A percentile compares a stretch with the other conserved stretches of the same genome.
phyloP scores from a whole-genome alignment of 2,113 vertebrate species.

The Chloroceryle aenea region DNA sequence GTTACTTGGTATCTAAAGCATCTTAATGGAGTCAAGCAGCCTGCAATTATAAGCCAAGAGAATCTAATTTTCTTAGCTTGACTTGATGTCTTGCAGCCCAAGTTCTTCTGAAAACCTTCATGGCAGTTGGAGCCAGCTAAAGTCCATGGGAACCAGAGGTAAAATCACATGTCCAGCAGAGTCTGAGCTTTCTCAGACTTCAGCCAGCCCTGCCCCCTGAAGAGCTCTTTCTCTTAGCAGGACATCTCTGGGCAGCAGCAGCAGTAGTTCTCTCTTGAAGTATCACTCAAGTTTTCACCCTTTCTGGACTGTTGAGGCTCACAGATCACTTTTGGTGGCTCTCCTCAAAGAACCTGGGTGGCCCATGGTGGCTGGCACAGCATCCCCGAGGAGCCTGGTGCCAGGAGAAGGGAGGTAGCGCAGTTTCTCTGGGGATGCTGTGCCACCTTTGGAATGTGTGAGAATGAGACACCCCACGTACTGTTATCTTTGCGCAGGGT shows the following conservation, averaged over 20 bases:
- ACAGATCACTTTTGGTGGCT: fast-evolving
- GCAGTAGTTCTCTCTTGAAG: neutral
- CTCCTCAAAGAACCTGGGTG: fast-evolving
- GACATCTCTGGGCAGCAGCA: neutral
- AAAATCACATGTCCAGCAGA: fast-evolving
- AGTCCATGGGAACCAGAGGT: fast-evolving
- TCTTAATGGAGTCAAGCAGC: fast-evolving
- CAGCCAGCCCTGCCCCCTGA: fast-evolving
- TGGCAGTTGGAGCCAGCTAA: neutral
- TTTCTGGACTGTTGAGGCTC: neutral
- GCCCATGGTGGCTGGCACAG: neutral
- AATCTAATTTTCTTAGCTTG: fast-evolving
- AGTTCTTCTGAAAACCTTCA: neutral
- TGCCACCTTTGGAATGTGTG: neutral
- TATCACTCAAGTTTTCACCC: fast-evolving
- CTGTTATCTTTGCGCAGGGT: neutral
- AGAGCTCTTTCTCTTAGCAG: neutral
- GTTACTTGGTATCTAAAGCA: fast-evolving
- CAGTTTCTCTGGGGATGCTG: neutral
- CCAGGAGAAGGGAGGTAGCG: neutral
- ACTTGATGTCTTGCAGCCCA: fast-evolving
- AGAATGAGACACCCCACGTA: neutral
- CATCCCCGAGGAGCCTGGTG: neutral
- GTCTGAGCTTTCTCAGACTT: neutral
- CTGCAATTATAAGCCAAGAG: fast-evolving